Percentiles rank a stretch among this genome's conserved stretches.
phyloP scores from a whole-genome alignment of 2,113 vertebrate genomes.

The Spheniscus mendiculus region DNA sequence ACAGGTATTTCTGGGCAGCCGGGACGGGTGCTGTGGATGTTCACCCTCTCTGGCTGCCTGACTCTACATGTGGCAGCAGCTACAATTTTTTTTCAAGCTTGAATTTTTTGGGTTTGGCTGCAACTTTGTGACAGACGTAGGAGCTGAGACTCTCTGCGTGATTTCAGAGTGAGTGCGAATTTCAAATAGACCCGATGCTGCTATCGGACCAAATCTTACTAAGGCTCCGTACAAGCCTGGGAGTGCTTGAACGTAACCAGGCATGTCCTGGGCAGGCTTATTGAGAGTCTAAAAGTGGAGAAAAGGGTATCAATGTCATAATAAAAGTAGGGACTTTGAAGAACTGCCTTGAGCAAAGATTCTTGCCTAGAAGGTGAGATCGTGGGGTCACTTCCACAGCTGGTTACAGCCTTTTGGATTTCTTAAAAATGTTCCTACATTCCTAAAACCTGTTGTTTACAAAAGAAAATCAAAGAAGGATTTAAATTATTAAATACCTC shows the following conservation, averaged over 20 bases:
- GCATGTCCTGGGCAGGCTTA: neutral
- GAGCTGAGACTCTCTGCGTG: neutral
- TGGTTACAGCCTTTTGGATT: neutral
- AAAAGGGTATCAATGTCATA: neutral
- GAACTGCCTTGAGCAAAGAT: neutral
- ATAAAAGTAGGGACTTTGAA: neutral
- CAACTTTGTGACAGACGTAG: neutral
- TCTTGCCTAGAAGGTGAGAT: neutral
- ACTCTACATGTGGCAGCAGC: neutral
- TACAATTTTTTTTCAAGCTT: neutral
- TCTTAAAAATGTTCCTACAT: neutral
- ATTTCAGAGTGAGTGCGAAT: neutral
- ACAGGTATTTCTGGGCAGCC: neutral
- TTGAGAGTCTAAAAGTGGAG: neutral
- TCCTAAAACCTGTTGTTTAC: neutral
- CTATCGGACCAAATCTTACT: neutral
- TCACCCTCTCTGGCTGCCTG: neutral
- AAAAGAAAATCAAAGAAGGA: neutral
- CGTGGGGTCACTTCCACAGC: too few species aligned
- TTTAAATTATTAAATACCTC: neutral
- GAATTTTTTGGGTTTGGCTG: neutral
- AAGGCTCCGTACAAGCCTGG: neutral
- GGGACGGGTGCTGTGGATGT: neutral
- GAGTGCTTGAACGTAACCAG: neutral
- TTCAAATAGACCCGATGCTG: neutral